Evolutionary conservation across 92 coral and sea anemone species (phyloP).

Genomic region (Epizoanthus scotinus): DNA sequence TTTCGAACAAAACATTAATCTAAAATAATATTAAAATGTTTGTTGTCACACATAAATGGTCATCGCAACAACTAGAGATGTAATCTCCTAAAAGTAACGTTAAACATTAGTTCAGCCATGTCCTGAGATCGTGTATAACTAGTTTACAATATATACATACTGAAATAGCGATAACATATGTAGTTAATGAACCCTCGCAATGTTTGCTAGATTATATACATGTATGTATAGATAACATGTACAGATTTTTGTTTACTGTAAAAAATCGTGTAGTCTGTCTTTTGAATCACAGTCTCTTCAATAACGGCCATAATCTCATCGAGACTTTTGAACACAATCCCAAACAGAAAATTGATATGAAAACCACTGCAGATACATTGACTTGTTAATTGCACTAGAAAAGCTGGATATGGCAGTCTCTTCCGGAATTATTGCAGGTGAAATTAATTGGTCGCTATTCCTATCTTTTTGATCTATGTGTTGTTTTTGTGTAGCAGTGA

Average conservation of each 20-base stretch:
- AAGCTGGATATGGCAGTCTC: background rate
- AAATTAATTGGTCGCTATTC: background rate
- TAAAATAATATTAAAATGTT: background rate
- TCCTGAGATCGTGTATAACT: no score
- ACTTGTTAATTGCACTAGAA: background rate
- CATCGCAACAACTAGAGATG: background rate
- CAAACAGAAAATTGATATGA: background rate
- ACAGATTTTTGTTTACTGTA: no score
- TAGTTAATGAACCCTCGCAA: no score
- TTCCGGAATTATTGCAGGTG: conserved; percentile 24
- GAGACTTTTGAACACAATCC: background rate
- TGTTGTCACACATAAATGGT: background rate
- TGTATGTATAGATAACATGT: no score
- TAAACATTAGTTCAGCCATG: background rate
- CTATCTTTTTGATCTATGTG: background rate
- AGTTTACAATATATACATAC: no score
- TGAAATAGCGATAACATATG: no score
- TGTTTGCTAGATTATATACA: no score
- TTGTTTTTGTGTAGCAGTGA: background rate
- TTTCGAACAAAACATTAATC: background rate
- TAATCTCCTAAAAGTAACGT: background rate
- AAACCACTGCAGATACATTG: background rate
- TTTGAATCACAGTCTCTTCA: no score
- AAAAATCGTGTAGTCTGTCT: no score
- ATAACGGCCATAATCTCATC: background rate